These are phyloP conservation scores for Recurvirostra avosetta DNA, from an alignment of 2,113 vertebrate genomes.

Conservation along the genomic window DNA sequence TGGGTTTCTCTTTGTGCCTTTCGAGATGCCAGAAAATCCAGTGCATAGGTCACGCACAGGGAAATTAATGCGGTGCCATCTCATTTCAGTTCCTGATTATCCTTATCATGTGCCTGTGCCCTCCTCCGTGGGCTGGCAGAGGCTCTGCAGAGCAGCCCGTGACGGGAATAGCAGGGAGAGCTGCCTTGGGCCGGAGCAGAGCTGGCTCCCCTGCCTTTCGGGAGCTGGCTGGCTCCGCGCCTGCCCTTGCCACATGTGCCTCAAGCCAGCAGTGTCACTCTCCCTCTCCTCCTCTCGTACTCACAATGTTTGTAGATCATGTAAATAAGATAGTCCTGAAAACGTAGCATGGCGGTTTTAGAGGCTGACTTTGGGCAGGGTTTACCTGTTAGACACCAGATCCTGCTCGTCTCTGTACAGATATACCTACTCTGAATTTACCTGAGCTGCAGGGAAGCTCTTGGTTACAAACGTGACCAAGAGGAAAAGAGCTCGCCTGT, in stretches of 20 bases:
- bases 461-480: not conserved
- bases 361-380: not conserved
- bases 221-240: not conserved
- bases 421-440: not conserved
- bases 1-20: conserved; percentile 8
- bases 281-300: not conserved
- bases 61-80: conserved; percentile 14
- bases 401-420: not conserved
- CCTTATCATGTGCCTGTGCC: conserved; percentile 30
- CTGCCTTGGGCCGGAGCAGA: not conserved
- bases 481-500: not conserved
- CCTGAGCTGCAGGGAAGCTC: not conserved
- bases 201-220: not conserved
- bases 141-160: not conserved
- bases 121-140: not conserved
- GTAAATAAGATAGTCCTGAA: not conserved
- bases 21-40: conserved; percentile 8
- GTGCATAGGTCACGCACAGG: not conserved
- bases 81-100: not conserved
- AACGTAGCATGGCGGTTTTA: not conserved
- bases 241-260: not conserved
- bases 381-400: not conserved
- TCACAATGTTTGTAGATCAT: not conserved
- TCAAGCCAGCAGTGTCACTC: not conserved
- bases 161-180: conserved; percentile 11